A percentile compares a stretch with the other conserved stretches of the same genome.
phyloP scores from a whole-genome alignment of 2,888 invertebrate species.

The Epicampocera succincta region DNA sequence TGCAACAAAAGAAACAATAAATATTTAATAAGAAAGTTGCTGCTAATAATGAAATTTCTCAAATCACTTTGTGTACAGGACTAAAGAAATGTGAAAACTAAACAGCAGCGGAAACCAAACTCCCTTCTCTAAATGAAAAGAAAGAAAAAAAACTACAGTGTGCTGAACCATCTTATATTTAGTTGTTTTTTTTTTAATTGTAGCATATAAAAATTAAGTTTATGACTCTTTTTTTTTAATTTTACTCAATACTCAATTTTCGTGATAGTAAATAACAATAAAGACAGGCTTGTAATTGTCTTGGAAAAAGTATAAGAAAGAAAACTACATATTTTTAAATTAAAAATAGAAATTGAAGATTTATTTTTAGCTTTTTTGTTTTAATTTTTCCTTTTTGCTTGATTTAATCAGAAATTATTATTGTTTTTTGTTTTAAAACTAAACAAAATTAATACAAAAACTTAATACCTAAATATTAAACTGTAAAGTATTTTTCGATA shows the following conservation, averaged over 20 bases:
- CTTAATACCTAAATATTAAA: constrained; percentile 41
- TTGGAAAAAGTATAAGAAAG: constrained; percentile 56
- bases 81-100: constrained; percentile 1
- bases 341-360: constrained; percentile 22
- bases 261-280: constrained; percentile 77
- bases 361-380: constrained; percentile 19
- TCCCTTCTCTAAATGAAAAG: constrained; percentile 14
- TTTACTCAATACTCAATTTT: constrained; percentile 80
- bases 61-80: constrained; percentile 50
- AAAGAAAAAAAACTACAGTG: constrained; percentile 25
- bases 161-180: constrained; percentile 45
- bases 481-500: constrained; percentile 31
- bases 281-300: constrained; percentile 75
- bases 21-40: constrained; percentile 21
- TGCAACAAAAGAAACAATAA: constrained; percentile 46
- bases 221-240: constrained; percentile 58
- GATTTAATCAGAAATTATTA: constrained; percentile 55
- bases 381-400: constrained; percentile 45
- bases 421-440: constrained; percentile 24
- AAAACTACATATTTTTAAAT: constrained; percentile 23
- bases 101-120: constrained; percentile 8
- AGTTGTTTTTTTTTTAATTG: constrained; percentile 61
- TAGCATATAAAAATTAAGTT: constrained; percentile 58
- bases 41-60: constrained; percentile 1
- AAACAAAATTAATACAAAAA: constrained; percentile 36